Percentiles rank a stretch among this genome's conserved stretches.
Conservation (phyloP, 1,140 invertebrate species). For the Copidosoma floridanum region DNA sequence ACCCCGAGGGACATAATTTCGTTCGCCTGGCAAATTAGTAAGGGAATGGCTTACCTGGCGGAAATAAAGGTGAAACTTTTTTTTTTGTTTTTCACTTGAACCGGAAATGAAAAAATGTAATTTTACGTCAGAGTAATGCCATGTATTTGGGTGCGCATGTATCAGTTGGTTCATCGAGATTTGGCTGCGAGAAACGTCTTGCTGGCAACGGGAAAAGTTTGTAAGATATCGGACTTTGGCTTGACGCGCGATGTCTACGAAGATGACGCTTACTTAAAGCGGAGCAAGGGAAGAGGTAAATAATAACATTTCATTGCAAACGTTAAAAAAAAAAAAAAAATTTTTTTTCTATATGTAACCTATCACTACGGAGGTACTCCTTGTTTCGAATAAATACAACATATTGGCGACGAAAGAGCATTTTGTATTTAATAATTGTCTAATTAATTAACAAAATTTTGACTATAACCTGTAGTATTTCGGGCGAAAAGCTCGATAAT, state of each 20-base stretch:
- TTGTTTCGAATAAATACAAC: no score
- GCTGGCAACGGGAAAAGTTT: constrained; percentile 70
- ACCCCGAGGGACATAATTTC: constrained; percentile 73
- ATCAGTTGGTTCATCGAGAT: constrained; percentile 79
- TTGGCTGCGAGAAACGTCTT: constrained; percentile 81
- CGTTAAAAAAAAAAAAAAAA: no score
- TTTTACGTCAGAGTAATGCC: no score
- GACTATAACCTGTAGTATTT: no score
- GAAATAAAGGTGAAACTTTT: constrained; percentile 71
- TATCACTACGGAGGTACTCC: no score
- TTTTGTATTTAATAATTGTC: no score
- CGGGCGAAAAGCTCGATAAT: not conserved
- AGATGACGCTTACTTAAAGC: constrained; percentile 78
- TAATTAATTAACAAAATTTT: no score
- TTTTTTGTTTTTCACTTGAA: not conserved
- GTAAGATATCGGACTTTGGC: constrained; percentile 87
- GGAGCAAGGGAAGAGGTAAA: constrained; percentile 73
- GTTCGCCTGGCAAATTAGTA: constrained; percentile 85
- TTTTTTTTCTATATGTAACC: no score
- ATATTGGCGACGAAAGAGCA: no score
- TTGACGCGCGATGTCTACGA: constrained; percentile 80
- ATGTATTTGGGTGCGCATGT: not conserved
- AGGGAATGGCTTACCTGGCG: constrained; percentile 80
- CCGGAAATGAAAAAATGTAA: no score
- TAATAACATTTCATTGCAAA: no score